Percentiles rank a stretch among this genome's conserved stretches.
These are phyloP conservation scores for Kryptolebias ocellatus DNA, from an alignment of 2,797 vertebrate species.

Conservation along the genomic window DNA sequence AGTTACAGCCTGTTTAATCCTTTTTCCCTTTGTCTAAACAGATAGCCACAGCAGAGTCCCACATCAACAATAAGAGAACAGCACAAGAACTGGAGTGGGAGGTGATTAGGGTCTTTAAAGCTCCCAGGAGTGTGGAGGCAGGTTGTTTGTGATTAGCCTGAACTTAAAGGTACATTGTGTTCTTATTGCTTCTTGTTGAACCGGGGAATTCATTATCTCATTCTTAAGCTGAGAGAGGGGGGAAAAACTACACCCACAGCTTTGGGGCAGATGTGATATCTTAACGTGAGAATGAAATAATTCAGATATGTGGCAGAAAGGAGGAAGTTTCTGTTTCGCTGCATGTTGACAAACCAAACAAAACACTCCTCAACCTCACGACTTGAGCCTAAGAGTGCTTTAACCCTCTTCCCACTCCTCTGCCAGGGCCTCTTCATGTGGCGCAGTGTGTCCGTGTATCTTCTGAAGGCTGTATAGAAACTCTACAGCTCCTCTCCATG, in stretches of 20 bases:
- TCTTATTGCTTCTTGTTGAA: slow-evolving; percentile 53
- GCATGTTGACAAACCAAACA: slow-evolving; percentile 60
- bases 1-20: slow-evolving; percentile 73
- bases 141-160: slow-evolving; percentile 73
- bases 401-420: slow-evolving; percentile 64
- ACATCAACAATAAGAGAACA: slow-evolving; percentile 70
- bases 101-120: slow-evolving; percentile 76
- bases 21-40: slow-evolving; percentile 64
- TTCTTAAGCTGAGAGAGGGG: slow-evolving; percentile 36
- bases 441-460: slow-evolving; percentile 49
- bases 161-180: slow-evolving; percentile 73
- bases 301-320: slow-evolving; percentile 27
- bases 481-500: slow-evolving; percentile 70
- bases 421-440: slow-evolving; percentile 56
- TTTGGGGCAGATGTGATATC: slow-evolving; percentile 47
- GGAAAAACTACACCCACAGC: slow-evolving; percentile 15
- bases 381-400: slow-evolving; percentile 54
- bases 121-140: slow-evolving; percentile 69
- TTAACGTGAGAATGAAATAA: slow-evolving; percentile 47
- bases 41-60: slow-evolving; percentile 61
- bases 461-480: slow-evolving; percentile 75
- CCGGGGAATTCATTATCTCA: slow-evolving; percentile 67
- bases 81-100: slow-evolving; percentile 67
- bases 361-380: slow-evolving; percentile 59
- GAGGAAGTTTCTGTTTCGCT: slow-evolving; percentile 36